Conservation (phyloP, 2,888 invertebrate species). For the Psylliodes chrysocephalus region DNA sequence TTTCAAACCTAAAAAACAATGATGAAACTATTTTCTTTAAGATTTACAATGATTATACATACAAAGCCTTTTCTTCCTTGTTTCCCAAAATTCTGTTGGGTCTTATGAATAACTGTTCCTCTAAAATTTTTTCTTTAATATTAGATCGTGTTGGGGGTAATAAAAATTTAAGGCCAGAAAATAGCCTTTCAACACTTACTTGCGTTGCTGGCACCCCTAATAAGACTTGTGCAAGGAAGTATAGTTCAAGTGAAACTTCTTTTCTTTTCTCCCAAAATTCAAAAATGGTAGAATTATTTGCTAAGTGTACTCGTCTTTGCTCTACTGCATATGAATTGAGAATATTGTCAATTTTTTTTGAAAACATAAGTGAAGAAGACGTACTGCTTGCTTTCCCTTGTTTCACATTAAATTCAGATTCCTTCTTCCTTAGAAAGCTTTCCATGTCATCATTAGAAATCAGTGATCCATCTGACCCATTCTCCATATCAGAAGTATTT, state of each 20-base stretch:
- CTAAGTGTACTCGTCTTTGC: slow-evolving; percentile 13
- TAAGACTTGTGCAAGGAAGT: slow-evolving; percentile 19
- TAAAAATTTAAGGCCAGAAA: slow-evolving; percentile 23
- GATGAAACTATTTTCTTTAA: no score
- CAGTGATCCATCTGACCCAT: no score
- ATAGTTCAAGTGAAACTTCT: slow-evolving; percentile 10
- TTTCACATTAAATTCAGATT: no score
- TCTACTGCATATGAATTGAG: slow-evolving; percentile 7
- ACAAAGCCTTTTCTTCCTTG: no score
- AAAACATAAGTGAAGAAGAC: no score
- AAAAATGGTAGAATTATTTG: no score
- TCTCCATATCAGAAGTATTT: no score
- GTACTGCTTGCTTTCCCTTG: no score
- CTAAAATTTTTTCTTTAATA: slow-evolving; percentile 17
- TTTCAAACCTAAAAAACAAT: no score
- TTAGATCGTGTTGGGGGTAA: slow-evolving; percentile 3
- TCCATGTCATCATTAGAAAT: no score
- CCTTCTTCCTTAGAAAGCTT: no score
- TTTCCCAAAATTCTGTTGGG: slow-evolving; percentile 21
- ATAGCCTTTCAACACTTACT: slow-evolving; percentile 18
- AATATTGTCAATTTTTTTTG: slow-evolving; percentile 8
- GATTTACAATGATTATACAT: no score
- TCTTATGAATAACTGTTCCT: slow-evolving; percentile 20
- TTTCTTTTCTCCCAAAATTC: slow-evolving; percentile 6
- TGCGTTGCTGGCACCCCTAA: slow-evolving; percentile 18